Percentiles rank a stretch among this genome's conserved stretches.
Evolutionary conservation across 2,113 vertebrate species (phyloP).

Genomic region (Sciurus niger): DNA sequence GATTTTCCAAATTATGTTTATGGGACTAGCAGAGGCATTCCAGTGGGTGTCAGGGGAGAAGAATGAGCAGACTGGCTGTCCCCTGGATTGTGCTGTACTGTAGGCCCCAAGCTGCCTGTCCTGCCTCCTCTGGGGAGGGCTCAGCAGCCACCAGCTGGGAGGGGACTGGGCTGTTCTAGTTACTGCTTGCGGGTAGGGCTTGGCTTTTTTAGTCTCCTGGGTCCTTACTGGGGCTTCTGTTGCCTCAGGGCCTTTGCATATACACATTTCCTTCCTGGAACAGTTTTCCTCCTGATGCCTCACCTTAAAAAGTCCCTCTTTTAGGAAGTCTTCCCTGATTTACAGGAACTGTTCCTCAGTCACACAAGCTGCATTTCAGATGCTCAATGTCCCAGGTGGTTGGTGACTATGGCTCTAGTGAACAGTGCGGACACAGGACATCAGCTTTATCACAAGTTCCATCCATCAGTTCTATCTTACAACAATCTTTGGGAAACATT

Average conservation of each 20-base stretch:
- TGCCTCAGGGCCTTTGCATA: constrained; percentile 9
- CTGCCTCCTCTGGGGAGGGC: neutral
- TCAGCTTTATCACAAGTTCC: neutral
- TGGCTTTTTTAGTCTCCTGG: neutral
- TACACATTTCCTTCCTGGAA: neutral
- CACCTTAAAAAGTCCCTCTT: neutral
- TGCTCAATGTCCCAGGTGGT: neutral
- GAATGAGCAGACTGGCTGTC: neutral
- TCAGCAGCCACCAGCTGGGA: neutral
- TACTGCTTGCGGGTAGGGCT: neutral
- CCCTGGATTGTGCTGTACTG: neutral
- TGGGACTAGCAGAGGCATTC: neutral
- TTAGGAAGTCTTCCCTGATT: neutral
- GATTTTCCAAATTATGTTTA: neutral
- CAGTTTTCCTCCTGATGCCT: neutral
- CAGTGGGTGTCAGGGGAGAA: neutral
- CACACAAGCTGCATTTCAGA: neutral
- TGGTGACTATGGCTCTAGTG: neutral
- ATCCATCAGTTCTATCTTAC: neutral
- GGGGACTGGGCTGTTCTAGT: neutral
- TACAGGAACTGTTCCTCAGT: neutral
- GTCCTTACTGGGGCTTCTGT: neutral
- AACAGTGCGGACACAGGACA: neutral
- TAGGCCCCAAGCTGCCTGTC: neutral
- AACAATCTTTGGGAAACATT: neutral